These are phyloP conservation scores for Drosophila paucipuncta DNA, from an alignment of 2,888 invertebrate genomes.

Conservation along the genomic window DNA sequence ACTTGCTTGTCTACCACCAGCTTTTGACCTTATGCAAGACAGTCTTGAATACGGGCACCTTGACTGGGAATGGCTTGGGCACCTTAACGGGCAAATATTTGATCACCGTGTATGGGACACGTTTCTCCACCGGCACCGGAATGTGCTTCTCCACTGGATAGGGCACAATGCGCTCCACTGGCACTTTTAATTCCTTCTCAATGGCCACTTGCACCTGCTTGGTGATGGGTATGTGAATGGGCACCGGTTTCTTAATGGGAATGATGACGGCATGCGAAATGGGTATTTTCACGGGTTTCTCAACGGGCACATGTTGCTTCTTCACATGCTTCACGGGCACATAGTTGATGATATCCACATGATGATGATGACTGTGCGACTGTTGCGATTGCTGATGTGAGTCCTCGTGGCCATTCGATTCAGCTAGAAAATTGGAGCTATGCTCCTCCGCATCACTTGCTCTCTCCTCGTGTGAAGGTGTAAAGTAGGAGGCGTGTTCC, in stretches of 20 bases:
- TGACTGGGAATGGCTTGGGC: constrained; percentile 92
- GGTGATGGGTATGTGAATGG: constrained; percentile 91
- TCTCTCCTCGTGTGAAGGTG: constrained; percentile 29
- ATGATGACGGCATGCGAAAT: constrained; percentile 92
- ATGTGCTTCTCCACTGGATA: constrained; percentile 90
- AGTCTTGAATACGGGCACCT: constrained; percentile 89
- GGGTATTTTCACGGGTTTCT: constrained; percentile 90
- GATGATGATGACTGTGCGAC: constrained; percentile 63
- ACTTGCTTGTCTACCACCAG: constrained; percentile 72
- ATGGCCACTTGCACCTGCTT: constrained; percentile 91
- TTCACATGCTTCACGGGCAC: constrained; percentile 89
- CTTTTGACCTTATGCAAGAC: constrained; percentile 87
- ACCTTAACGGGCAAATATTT: constrained; percentile 92
- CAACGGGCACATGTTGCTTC: constrained; percentile 90
- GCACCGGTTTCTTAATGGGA: constrained; percentile 91
- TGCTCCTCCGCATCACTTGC: constrained; percentile 65
- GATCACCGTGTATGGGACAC: constrained; percentile 89
- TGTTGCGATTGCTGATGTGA: constrained; percentile 33
- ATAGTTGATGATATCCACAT: constrained; percentile 87
- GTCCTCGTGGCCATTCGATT: constrained; percentile 53
- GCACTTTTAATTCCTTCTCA: constrained; percentile 88
- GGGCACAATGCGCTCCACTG: constrained; percentile 88
- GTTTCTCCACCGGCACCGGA: constrained; percentile 92
- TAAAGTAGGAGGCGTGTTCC: constrained; percentile 49
- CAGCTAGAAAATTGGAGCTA: constrained; percentile 69